phyloP scores from a whole-genome alignment of 1,140 invertebrate genomes.

The Zaprionus kolodkinae region DNA sequence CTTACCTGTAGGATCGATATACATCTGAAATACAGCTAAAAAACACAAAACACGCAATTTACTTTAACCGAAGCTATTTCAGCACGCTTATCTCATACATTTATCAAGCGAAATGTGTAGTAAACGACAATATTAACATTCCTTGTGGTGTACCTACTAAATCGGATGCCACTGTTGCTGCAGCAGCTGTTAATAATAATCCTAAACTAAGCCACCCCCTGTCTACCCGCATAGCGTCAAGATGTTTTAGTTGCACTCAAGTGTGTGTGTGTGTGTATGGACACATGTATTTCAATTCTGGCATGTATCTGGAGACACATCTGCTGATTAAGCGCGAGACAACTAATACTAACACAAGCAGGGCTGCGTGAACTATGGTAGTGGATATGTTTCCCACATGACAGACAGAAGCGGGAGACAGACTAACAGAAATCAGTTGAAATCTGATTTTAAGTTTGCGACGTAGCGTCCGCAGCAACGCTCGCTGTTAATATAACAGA shows the following conservation, averaged over 20 bases:
- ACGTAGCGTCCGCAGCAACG: not conserved
- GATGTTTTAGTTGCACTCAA: not conserved
- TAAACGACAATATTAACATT: not conserved
- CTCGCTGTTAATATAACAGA: constrained; percentile 1
- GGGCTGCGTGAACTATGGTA: constrained; percentile 4
- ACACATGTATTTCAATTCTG: not conserved
- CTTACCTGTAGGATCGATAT: not conserved
- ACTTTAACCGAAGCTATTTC: not conserved
- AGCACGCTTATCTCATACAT: not conserved
- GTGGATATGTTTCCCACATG: constrained; percentile 16
- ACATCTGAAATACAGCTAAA: not conserved
- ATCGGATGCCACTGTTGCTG: constrained; percentile 17
- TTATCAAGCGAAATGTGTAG: not conserved
- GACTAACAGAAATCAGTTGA: not conserved
- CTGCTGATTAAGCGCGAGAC: constrained; percentile 16
- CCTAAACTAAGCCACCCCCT: constrained; percentile 19
- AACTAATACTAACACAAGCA: not conserved
- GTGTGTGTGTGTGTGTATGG: not conserved
- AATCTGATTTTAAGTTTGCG: not conserved
- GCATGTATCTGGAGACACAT: constrained; percentile 2
- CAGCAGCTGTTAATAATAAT: constrained; percentile 46
- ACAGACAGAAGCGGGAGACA: not conserved
- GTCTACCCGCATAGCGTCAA: not conserved
- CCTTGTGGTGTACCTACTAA: constrained; percentile 7
- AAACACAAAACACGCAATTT: not conserved